phyloP scores from a whole-genome alignment of 2,113 vertebrate species.

The Tachysurus vachellii region DNA sequence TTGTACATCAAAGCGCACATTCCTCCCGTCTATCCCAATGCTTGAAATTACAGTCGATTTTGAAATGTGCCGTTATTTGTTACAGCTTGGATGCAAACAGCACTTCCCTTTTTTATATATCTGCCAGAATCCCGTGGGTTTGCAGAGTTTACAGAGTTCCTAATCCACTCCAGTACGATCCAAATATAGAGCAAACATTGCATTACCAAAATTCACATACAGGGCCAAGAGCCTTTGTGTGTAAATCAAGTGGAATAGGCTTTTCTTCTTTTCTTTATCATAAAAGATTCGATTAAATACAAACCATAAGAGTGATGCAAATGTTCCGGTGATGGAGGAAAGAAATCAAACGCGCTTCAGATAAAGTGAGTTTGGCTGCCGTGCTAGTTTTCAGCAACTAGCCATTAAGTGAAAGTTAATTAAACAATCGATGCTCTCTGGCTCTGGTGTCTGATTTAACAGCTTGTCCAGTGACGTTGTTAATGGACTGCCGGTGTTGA shows the following conservation, averaged over 20 bases:
- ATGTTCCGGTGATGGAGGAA: slow-evolving; percentile 39
- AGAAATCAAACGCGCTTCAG: slow-evolving; percentile 51
- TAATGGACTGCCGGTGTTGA: slow-evolving; percentile 53
- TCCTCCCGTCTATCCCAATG: slow-evolving; percentile 71
- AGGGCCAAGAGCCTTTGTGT: slow-evolving; percentile 64
- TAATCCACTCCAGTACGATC: slow-evolving; percentile 79
- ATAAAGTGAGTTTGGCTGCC: slow-evolving; percentile 38
- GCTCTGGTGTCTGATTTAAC: slow-evolving; percentile 58
- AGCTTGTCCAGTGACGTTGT: slow-evolving; percentile 55
- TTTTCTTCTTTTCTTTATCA: slow-evolving; percentile 47
- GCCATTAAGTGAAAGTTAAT: slow-evolving; percentile 63
- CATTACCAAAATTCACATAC: slow-evolving; percentile 67
- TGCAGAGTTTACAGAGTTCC: slow-evolving; percentile 70
- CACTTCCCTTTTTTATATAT: slow-evolving; percentile 71
- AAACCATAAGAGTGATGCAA: slow-evolving; percentile 52
- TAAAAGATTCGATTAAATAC: slow-evolving; percentile 64
- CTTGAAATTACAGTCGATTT: slow-evolving; percentile 76
- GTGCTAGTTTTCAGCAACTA: slow-evolving; percentile 42
- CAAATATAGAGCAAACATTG: slow-evolving; percentile 77
- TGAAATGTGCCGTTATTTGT: slow-evolving; percentile 81
- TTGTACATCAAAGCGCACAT: slow-evolving; percentile 80
- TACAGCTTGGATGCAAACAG: slow-evolving; percentile 76
- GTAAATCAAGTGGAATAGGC: slow-evolving; percentile 58
- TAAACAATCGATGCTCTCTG: slow-evolving; percentile 63
- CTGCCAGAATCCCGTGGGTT: slow-evolving; percentile 77